phyloP scores from a whole-genome alignment of 2,888 invertebrate genomes.

The Pseudoips prasinana region DNA sequence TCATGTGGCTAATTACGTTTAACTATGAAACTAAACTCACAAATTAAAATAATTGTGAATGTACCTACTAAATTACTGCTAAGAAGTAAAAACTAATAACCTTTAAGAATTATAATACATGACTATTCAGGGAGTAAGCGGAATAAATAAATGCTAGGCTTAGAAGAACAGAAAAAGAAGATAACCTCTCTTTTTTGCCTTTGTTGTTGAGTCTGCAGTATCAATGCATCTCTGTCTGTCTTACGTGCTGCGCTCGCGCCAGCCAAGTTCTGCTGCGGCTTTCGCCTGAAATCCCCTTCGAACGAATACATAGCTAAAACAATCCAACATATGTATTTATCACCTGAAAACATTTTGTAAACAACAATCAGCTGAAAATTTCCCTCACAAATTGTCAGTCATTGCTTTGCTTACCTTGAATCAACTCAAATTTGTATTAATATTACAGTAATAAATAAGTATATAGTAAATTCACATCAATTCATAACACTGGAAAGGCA shows the following conservation, averaged over 20 bases:
- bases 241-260: slow-evolving; percentile 90
- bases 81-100: too few species aligned
- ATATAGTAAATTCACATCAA: slow-evolving; percentile 25
- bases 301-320: slow-evolving; percentile 86
- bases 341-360: slow-evolving; percentile 41
- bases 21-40: too few species aligned
- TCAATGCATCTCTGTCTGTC: slow-evolving; percentile 85
- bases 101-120: too few species aligned
- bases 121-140: too few species aligned
- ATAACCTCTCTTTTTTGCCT: slow-evolving; percentile 92
- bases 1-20: too few species aligned
- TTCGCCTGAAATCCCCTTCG: slow-evolving; percentile 94
- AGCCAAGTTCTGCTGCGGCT: slow-evolving; percentile 94
- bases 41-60: too few species aligned
- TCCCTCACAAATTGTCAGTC: slow-evolving; percentile 17
- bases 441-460: slow-evolving; percentile 18
- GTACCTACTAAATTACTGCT: too few species aligned
- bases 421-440: slow-evolving; percentile 19
- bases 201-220: slow-evolving; percentile 92
- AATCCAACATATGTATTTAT: slow-evolving; percentile 7
- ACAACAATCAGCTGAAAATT: slow-evolving; percentile 61
- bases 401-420: slow-evolving; percentile 30
- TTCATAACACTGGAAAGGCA: slow-evolving; percentile 14
- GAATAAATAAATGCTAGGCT: too few species aligned
- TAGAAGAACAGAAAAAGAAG: neutral